These are phyloP conservation scores for Egretta garzetta DNA, from an alignment of 2,113 vertebrate species.

Conservation along the genomic window DNA sequence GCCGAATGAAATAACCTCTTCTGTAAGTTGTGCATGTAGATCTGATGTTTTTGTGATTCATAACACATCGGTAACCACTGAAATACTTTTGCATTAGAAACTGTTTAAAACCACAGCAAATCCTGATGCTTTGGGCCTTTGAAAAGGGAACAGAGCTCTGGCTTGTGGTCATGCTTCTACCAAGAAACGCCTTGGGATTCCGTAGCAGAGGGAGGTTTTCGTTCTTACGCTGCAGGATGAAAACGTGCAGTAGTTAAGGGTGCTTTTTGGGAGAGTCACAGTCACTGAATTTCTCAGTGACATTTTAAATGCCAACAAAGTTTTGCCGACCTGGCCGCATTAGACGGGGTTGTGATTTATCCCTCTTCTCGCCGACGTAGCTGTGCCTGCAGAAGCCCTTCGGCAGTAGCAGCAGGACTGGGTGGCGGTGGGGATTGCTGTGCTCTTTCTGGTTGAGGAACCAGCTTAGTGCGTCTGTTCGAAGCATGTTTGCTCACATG, in stretches of 20 bases:
- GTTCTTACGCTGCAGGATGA: neutral
- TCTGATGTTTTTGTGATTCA: neutral
- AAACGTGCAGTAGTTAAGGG: neutral
- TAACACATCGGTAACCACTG: neutral
- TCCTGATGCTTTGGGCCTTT: neutral
- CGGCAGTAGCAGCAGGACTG: neutral
- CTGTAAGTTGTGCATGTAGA: neutral
- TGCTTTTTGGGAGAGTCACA: neutral
- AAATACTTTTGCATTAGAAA: neutral
- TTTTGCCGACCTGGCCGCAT: neutral
- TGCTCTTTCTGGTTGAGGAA: neutral
- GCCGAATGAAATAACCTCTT: neutral
- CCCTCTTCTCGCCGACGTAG: neutral
- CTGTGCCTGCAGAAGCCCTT: neutral
- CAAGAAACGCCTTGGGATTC: neutral
- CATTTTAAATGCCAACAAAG: neutral
- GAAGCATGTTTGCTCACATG: neutral
- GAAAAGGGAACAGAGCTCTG: neutral
- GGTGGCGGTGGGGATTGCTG: fast-evolving
- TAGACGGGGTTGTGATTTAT: neutral
- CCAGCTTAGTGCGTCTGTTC: neutral
- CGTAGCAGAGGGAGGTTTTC: neutral
- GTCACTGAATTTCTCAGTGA: neutral
- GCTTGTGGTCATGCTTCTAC: neutral
- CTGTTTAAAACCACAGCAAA: neutral